Percentiles rank a stretch among this genome's conserved stretches.
Evolutionary conservation across 2,888 invertebrate species (phyloP).

Genomic region (Oscheius sp.): DNA sequence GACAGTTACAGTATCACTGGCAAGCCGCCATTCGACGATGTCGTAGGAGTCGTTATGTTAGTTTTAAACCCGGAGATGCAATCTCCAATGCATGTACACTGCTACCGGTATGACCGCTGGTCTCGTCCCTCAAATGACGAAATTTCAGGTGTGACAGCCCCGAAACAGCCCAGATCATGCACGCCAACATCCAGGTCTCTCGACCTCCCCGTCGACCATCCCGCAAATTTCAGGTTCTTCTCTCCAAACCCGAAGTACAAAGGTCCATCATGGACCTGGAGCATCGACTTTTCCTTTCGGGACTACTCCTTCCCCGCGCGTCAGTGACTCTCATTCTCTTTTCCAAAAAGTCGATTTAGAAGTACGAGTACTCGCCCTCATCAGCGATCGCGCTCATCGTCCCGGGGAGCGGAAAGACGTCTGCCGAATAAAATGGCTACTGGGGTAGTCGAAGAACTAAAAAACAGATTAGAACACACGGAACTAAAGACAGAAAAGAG

Average conservation of each 20-base stretch:
- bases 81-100: conserved; percentile 94
- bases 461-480: conserved; percentile 79
- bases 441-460: conserved; percentile 79
- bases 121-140: neutral
- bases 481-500: conserved; percentile 24
- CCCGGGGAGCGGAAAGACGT: conserved; percentile 10
- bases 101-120: conserved; percentile 80
- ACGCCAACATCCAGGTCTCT: conserved; percentile 78
- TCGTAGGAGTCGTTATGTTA: conserved; percentile 91
- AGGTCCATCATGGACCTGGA: conserved; percentile 87
- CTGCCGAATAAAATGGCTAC: conserved; percentile 40
- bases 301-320: conserved; percentile 53
- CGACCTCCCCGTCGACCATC: conserved; percentile 73
- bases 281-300: conserved; percentile 75
- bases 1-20: conserved; percentile 82
- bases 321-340: conserved; percentile 6
- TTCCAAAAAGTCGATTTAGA: neutral
- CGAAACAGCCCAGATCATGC: conserved; percentile 88
- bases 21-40: conserved; percentile 81
- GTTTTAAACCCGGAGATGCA: conserved; percentile 93
- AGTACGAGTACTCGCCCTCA: conserved; percentile 26
- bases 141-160: conserved; percentile 81
- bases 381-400: conserved; percentile 5
- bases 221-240: conserved; percentile 79
- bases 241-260: conserved; percentile 86